These are phyloP conservation scores for Tenrec ecaudatus DNA, from an alignment of 2,113 vertebrate genomes.

Conservation along the genomic window DNA sequence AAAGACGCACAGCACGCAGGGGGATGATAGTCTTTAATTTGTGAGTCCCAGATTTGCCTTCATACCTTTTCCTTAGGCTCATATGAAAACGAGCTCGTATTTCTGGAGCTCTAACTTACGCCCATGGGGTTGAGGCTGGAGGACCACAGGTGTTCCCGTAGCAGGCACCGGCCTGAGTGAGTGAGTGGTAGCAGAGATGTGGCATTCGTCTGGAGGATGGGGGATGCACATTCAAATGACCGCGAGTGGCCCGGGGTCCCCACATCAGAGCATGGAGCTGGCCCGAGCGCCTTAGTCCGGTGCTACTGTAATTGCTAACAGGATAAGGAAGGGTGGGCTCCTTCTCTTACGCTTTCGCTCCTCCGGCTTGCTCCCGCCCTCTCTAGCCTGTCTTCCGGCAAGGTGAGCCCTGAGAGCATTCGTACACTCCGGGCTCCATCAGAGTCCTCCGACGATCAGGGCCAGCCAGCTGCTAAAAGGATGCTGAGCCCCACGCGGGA, in stretches of 20 bases:
- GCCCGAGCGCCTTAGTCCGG: background rate
- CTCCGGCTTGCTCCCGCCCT: conserved; percentile 32
- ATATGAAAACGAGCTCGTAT: conserved; percentile 25
- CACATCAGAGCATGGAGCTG: rapidly evolving
- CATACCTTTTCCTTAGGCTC: background rate
- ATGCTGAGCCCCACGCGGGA: conserved; percentile 95
- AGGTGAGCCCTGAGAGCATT: conserved; percentile 98
- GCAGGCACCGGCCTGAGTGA: background rate
- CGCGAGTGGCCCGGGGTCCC: background rate
- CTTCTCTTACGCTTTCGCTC: background rate
- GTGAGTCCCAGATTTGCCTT: background rate
- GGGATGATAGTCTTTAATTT: background rate
- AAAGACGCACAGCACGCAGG: background rate
- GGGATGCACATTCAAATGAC: background rate
- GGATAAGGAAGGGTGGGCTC: background rate
- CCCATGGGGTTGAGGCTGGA: background rate
- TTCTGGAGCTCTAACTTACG: background rate
- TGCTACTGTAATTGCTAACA: background rate
- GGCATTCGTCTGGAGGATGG: background rate
- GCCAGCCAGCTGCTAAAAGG: conserved; percentile 93
- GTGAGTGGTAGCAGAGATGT: background rate
- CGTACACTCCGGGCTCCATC: conserved; percentile 95
- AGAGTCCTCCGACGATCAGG: conserved; percentile 94
- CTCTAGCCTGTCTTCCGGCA: conserved; percentile 96
- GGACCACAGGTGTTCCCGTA: background rate